A percentile compares a stretch with the other conserved stretches of the same genome.
phyloP scores from a whole-genome alignment of 1,140 invertebrate species.

The Rhizoglyphus robini region DNA sequence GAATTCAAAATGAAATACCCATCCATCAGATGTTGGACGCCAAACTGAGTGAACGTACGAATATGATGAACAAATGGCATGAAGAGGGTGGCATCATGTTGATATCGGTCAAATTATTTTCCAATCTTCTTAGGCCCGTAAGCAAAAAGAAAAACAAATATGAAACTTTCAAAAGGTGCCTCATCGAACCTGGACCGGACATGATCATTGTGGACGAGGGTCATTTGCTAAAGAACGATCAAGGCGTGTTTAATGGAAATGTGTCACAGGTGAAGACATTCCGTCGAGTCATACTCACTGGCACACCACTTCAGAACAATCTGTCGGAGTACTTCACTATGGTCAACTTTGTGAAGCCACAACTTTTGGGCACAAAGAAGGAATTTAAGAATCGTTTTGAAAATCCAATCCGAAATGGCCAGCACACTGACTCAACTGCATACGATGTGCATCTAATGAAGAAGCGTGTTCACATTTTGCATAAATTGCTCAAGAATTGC shows the following conservation, averaged over 20 bases:
- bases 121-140: slow-evolving; percentile 54
- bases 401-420: slow-evolving; percentile 24
- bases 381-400: slow-evolving; percentile 82
- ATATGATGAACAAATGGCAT: slow-evolving; percentile 62
- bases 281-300: slow-evolving; percentile 74
- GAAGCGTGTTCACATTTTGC: slow-evolving; percentile 73
- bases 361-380: slow-evolving; percentile 70
- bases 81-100: slow-evolving; percentile 74
- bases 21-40: neutral
- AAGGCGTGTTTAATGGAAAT: slow-evolving; percentile 68
- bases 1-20: neutral
- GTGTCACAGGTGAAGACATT: slow-evolving; percentile 73
- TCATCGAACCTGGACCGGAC: slow-evolving; percentile 57
- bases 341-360: slow-evolving; percentile 77
- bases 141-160: slow-evolving; percentile 39
- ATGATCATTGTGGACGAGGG: slow-evolving; percentile 82
- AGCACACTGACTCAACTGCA: slow-evolving; percentile 46
- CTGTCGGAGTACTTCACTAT: slow-evolving; percentile 87
- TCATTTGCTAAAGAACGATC: slow-evolving; percentile 81
- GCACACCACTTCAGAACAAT: slow-evolving; percentile 94
- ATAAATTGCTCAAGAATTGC: slow-evolving; percentile 75
- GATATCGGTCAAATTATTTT: slow-evolving; percentile 89
- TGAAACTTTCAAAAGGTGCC: slow-evolving; percentile 30
- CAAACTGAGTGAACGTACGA: slow-evolving; percentile 36
- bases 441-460: slow-evolving; percentile 50